Percentiles rank a stretch among this genome's conserved stretches.
Conservation (phyloP, 2,113 vertebrate species). For the Actenoides lindsayi region DNA sequence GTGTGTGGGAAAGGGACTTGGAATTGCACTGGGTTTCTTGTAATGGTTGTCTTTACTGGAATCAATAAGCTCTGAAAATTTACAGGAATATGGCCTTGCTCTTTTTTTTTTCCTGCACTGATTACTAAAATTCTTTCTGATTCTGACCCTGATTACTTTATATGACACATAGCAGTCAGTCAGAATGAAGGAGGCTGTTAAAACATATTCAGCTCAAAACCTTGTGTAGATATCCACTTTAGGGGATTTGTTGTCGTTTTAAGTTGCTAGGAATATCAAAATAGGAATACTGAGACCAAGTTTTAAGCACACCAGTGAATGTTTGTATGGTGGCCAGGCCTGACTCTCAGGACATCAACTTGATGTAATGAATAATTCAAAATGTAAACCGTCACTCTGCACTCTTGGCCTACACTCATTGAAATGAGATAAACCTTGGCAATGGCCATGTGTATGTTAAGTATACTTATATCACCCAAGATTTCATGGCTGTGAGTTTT, state of each 20-base stretch:
- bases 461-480: background rate
- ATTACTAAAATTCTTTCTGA: background rate
- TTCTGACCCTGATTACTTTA: background rate
- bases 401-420: background rate
- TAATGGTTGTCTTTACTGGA: background rate
- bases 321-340: background rate
- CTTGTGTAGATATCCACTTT: background rate
- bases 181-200: background rate
- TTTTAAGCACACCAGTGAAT: background rate
- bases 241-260: background rate
- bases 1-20: background rate
- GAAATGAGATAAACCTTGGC: background rate
- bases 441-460: background rate
- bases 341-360: background rate
- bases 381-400: background rate
- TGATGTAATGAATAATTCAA: background rate
- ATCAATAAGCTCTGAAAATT: background rate
- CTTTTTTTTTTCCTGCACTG: background rate
- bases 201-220: background rate
- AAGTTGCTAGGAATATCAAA: background rate
- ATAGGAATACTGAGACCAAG: background rate
- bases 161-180: background rate
- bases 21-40: background rate
- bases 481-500: background rate
- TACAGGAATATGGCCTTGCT: background rate